A percentile compares a stretch with the other conserved stretches of the same genome.
These are phyloP conservation scores for Leucania comma DNA, from an alignment of 2,888 invertebrate species.

Conservation along the genomic window DNA sequence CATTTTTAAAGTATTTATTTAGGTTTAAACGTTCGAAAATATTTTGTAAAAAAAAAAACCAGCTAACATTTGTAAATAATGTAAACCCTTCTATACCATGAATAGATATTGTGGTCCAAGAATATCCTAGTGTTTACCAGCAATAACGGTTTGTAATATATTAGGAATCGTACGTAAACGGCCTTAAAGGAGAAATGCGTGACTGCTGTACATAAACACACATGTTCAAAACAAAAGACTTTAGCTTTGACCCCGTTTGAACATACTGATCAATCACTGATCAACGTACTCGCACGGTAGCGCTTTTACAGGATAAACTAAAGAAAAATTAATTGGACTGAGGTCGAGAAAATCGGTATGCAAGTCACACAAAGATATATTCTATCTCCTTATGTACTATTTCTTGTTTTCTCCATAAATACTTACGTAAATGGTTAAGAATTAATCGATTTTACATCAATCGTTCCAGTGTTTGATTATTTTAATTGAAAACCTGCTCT, in stretches of 20 bases:
- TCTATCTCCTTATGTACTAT: not conserved
- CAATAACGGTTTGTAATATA: not conserved
- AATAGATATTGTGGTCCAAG: not conserved
- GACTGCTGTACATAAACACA: conserved; percentile 39
- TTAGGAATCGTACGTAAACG: conserved; percentile 21
- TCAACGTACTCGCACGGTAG: not conserved
- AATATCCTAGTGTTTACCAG: not conserved
- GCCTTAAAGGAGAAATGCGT: conserved; percentile 47
- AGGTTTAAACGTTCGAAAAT: no score
- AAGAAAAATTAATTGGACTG: conserved; percentile 26
- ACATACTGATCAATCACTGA: no score
- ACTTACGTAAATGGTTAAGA: not conserved
- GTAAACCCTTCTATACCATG: not conserved
- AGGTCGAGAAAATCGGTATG: conserved; percentile 27
- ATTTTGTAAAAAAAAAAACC: no score
- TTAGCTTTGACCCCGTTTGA: conserved; percentile 48
- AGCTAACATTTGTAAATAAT: not conserved
- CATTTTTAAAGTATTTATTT: no score
- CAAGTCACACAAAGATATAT: conserved; percentile 4
- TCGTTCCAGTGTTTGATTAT: not conserved
- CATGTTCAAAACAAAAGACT: conserved; percentile 48
- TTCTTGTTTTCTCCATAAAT: not conserved
- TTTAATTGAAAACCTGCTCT: not conserved
- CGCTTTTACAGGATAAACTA: conserved; percentile 52
- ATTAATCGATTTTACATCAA: not conserved